Percentiles rank a stretch among this genome's conserved stretches.
Conservation (phyloP, 1,140 invertebrate genomes). For the Drepana arcuata region DNA sequence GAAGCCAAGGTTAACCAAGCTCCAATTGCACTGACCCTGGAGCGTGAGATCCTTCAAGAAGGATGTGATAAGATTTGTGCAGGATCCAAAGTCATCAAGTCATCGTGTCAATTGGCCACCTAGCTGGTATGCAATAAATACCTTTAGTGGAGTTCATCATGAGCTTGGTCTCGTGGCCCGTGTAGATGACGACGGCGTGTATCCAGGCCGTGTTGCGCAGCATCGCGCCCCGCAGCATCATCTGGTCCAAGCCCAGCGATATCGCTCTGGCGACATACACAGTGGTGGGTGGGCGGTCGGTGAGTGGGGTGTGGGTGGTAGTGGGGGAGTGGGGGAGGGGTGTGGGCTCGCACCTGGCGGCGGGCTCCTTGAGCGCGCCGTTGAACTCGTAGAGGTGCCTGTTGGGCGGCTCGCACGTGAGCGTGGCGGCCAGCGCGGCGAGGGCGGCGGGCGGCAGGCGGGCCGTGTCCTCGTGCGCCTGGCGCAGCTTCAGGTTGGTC, state of each 20-base stretch:
- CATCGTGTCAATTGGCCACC: no score
- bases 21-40: no score
- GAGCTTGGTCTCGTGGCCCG: slow-evolving; percentile 97
- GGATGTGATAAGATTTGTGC: no score
- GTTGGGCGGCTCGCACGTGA: slow-evolving; percentile 98
- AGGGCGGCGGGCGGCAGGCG: slow-evolving; percentile 76
- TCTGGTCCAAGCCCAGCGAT: slow-evolving; percentile 92
- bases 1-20: no score
- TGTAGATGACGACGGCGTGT: slow-evolving; percentile 94
- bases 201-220: slow-evolving; percentile 96
- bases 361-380: slow-evolving; percentile 88
- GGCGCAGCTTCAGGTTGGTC: slow-evolving; percentile 98
- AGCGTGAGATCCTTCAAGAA: no score
- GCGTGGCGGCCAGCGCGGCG: slow-evolving; percentile 78
- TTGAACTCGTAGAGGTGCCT: slow-evolving; percentile 97
- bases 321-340: no score
- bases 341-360: slow-evolving; percentile 80
- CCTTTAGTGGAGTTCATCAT: slow-evolving; percentile 92
- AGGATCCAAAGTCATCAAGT: no score
- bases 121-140: no score
- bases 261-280: slow-evolving; percentile 72
- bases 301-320: neutral
- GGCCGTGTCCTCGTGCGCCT: slow-evolving; percentile 87
- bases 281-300: neutral
- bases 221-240: slow-evolving; percentile 95